phyloP scores from a whole-genome alignment of 2,797 vertebrate species.

The Glyptemys insculpta region DNA sequence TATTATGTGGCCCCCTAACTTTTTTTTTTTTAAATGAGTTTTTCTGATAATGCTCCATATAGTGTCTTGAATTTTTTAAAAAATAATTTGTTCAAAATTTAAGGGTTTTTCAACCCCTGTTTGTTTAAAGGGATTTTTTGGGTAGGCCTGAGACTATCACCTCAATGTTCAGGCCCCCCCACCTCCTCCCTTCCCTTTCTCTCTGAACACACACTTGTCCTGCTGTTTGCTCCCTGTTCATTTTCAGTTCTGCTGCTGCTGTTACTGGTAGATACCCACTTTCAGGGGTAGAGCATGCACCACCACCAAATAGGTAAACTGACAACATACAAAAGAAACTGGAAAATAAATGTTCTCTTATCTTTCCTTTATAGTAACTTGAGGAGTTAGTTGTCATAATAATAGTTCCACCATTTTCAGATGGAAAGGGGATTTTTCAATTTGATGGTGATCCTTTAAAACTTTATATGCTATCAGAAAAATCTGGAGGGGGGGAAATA shows the following conservation, averaged over 20 bases:
- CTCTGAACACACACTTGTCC: background rate
- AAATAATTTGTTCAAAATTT: background rate
- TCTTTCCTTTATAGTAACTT: background rate
- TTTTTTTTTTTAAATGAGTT: background rate
- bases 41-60: background rate
- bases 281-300: background rate
- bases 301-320: background rate
- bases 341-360: background rate
- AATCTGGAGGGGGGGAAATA: background rate
- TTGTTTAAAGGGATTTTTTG: background rate
- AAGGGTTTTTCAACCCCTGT: background rate
- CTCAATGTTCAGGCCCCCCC: background rate
- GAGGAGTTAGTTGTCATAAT: background rate
- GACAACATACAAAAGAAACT: background rate
- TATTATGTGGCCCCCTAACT: background rate
- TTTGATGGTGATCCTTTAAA: background rate
- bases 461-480: background rate
- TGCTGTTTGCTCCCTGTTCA: background rate
- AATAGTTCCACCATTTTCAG: background rate
- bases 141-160: background rate
- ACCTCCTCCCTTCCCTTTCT: background rate
- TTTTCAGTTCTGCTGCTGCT: background rate
- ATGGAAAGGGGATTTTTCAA: background rate
- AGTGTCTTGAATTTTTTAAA: background rate
- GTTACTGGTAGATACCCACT: background rate